A percentile compares a stretch with the other conserved stretches of the same genome.
Conservation (phyloP, 1,140 invertebrate genomes). For the Daktulosphaira vitifoliae region DNA sequence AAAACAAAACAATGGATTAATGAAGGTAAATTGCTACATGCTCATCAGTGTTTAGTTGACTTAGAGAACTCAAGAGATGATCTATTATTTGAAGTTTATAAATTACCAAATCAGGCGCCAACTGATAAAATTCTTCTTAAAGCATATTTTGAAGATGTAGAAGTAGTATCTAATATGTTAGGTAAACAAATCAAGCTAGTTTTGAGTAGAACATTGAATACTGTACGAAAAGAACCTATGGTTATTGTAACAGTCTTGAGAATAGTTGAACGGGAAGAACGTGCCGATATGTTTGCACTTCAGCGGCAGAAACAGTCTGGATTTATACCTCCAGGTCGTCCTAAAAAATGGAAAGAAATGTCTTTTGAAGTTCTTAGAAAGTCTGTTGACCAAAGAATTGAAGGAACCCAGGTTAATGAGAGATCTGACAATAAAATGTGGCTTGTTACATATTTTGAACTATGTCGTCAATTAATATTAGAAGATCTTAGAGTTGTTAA, state of each 20-base stretch:
- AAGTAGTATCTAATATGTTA: slow-evolving; percentile 77
- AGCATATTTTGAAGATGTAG: slow-evolving; percentile 92
- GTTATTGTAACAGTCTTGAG: slow-evolving; percentile 91
- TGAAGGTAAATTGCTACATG: slow-evolving; percentile 88
- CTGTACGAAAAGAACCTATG: slow-evolving; percentile 88
- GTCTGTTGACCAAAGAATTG: slow-evolving; percentile 72
- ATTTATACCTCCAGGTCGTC: slow-evolving; percentile 86
- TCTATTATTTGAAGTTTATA: slow-evolving; percentile 87
- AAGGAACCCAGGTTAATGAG: slow-evolving; percentile 88
- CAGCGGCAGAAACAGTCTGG: slow-evolving; percentile 69
- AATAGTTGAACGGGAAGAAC: slow-evolving; percentile 95
- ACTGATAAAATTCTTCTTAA: slow-evolving; percentile 86
- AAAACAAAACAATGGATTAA: slow-evolving; percentile 89
- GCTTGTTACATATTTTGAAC: slow-evolving; percentile 64
- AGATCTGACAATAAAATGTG: slow-evolving; percentile 88
- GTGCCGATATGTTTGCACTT: slow-evolving; percentile 70
- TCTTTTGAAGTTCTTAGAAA: slow-evolving; percentile 74
- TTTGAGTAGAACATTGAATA: slow-evolving; percentile 81
- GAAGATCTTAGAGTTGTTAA: slow-evolving; percentile 90
- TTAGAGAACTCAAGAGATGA: slow-evolving; percentile 94
- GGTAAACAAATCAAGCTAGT: slow-evolving; percentile 87
- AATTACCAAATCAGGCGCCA: slow-evolving; percentile 79
- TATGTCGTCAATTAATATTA: slow-evolving; percentile 65
- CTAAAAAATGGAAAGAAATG: slow-evolving; percentile 85
- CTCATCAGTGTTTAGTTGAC: slow-evolving; percentile 74